Evolutionary conservation across 1,140 invertebrate species (phyloP), one percentile per base, ranked within the genome.

Genomic region (Himalopsyche phryganea): DNA sequence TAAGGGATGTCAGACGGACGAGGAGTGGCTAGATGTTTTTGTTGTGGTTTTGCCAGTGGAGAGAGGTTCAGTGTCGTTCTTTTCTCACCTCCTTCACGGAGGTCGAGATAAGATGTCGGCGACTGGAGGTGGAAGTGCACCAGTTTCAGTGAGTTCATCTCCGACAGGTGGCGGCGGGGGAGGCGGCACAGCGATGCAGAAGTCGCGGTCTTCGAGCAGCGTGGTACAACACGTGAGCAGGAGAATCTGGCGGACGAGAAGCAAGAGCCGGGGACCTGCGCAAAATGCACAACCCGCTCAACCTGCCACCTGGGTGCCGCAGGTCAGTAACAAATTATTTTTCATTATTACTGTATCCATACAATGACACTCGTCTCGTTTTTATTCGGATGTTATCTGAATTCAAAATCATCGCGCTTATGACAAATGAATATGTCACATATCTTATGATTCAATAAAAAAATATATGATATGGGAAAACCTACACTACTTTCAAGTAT

Each of bases 201-300:
- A 92, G 74, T 91, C 88, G 62, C 90, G 91, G 68, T 91, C 88
- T 6, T 89, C 89, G 55, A 89, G 88, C 65, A 90, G 86, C 74
- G 89, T 92, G 68, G 87, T 91, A 67, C 89, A 91, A 69, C 82
- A 89, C 68, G 85, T 92, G 58, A 84, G 89, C 63, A 88, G 89
- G 75, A 88, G 89, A 72, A 87, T 92, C 67, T 92, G 88, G 84
- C 81, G 86, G 61, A 85, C 87, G 20, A 77, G 90, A 53, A 90
- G 87, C 58, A 90, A 91, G 70, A 89, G 87, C 68, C 87, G 90
- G 60, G 86, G 85, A 46, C 80, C 86, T 56, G 70, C 80, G 33
- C 66, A 76, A 7, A 28, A 28, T 9, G 23, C 23, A 9, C 23
- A 28, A 28, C 71, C 80, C 32, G 67, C 76, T 11, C 77, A 77